Percentiles rank a stretch among this genome's conserved stretches.
Evolutionary conservation across 1,140 invertebrate species (phyloP).

Genomic region (Gryon sp.): DNA sequence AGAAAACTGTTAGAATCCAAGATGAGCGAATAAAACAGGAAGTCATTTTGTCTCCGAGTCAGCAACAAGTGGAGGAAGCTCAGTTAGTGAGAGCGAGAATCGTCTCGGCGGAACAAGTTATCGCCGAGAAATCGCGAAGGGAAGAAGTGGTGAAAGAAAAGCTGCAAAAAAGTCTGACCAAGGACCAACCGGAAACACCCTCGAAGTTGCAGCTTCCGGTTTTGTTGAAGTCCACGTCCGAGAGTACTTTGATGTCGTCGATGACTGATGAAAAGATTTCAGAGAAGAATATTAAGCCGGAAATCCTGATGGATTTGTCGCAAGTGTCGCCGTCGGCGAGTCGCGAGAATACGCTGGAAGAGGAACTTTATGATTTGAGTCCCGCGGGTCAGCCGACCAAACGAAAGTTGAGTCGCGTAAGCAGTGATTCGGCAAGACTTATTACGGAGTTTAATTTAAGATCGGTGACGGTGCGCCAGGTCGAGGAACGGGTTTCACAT

Average conservation of each 20-base stretch:
- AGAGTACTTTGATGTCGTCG: constrained; percentile 61
- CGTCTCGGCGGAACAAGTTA: constrained; percentile 67
- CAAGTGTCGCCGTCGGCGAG: constrained; percentile 62
- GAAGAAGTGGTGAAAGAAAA: constrained; percentile 30
- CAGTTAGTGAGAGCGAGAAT: constrained; percentile 71
- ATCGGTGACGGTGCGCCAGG: background rate
- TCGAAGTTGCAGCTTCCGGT: constrained; percentile 53
- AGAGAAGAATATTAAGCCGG: constrained; percentile 71
- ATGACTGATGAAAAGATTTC: constrained; percentile 67
- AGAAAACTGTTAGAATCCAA: constrained; percentile 71
- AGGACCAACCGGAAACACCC: constrained; percentile 6
- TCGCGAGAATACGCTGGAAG: constrained; percentile 8
- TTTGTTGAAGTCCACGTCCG: constrained; percentile 70
- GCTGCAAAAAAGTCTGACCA: constrained; percentile 7
- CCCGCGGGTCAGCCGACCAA: constrained; percentile 38
- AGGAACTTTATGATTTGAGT: constrained; percentile 27
- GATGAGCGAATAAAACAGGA: constrained; percentile 70
- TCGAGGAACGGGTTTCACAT: constrained; percentile 19
- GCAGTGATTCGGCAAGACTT: constrained; percentile 56
- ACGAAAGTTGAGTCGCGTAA: constrained; percentile 61
- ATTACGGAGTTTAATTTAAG: constrained; percentile 26
- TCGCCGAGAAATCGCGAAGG: constrained; percentile 36
- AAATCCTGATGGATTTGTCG: constrained; percentile 73
- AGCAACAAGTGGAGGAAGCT: constrained; percentile 54
- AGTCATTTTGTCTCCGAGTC: constrained; percentile 39